Conservation (phyloP, 2,888 invertebrate genomes). For the Ennomos erosarius region DNA sequence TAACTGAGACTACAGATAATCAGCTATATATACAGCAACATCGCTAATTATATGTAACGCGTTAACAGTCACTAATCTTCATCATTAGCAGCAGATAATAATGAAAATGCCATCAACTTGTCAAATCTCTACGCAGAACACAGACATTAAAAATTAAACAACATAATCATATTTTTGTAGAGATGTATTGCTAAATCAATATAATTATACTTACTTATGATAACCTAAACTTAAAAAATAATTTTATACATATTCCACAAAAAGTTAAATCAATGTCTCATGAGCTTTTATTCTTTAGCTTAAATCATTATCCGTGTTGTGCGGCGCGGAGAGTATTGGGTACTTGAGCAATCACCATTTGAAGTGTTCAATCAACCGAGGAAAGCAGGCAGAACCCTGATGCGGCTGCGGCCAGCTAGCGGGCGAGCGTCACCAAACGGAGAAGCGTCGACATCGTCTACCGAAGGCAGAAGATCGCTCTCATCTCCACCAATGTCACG, state of each 20-base stretch:
- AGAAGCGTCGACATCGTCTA: conserved; percentile 63
- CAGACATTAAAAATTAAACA: conserved; percentile 6
- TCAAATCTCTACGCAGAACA: conserved; percentile 6
- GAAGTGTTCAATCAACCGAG: conserved; percentile 65
- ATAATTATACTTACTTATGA: conserved; percentile 3
- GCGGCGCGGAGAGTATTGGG: background rate
- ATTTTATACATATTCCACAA: conserved; percentile 15
- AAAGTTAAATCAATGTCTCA: conserved; percentile 40
- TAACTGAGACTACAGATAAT: conserved; percentile 1
- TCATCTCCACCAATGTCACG: conserved; percentile 69
- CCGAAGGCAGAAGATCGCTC: conserved; percentile 71
- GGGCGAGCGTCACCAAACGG: conserved; percentile 68
- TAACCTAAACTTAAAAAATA: conserved; percentile 3
- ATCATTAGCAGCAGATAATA: conserved; percentile 15
- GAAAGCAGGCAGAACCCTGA: conserved; percentile 74
- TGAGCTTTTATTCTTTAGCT: conserved; percentile 7
- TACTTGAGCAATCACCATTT: background rate
- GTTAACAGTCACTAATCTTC: conserved; percentile 26
- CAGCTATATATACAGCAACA: conserved; percentile 22
- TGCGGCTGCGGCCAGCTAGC: conserved; percentile 68
- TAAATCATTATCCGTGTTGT: conserved; percentile 5
- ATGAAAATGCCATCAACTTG: conserved; percentile 12
- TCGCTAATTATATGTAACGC: conserved; percentile 13
- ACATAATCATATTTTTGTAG: background rate
- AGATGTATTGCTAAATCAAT: conserved; percentile 18